A percentile compares a stretch with the other conserved stretches of the same genome.
These are phyloP conservation scores for Microtus californicus DNA, from an alignment of 2,797 vertebrate genomes.

Conservation along the genomic window DNA sequence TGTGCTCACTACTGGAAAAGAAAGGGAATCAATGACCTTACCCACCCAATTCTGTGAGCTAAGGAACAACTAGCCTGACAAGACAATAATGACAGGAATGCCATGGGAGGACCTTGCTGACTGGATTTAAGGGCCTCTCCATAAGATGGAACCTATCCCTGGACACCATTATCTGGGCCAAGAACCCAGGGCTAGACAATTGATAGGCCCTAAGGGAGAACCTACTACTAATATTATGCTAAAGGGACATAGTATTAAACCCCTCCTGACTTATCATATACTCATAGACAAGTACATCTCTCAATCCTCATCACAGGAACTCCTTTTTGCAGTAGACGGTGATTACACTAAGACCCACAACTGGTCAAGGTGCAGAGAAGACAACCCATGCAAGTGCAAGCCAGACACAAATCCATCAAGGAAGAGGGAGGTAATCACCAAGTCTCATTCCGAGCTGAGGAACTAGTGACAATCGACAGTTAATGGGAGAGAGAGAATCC, in stretches of 20 bases:
- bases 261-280: neutral
- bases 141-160: neutral
- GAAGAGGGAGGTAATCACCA: neutral
- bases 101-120: neutral
- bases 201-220: neutral
- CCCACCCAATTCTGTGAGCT: neutral
- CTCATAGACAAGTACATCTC: neutral
- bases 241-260: neutral
- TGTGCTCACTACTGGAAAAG: neutral
- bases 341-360: neutral
- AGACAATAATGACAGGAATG: neutral
- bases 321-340: neutral
- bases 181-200: neutral
- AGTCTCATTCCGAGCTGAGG: neutral
- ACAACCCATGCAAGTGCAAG: neutral
- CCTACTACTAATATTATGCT: neutral
- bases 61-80: neutral
- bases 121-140: neutral
- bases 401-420: neutral
- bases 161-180: neutral
- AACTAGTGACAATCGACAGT: neutral
- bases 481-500: neutral
- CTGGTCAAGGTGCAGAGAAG: neutral
- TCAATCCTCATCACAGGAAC: neutral
- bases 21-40: neutral